Evolutionary conservation across 1,140 invertebrate species (phyloP).

Genomic region (Paracyclopina nana): DNA sequence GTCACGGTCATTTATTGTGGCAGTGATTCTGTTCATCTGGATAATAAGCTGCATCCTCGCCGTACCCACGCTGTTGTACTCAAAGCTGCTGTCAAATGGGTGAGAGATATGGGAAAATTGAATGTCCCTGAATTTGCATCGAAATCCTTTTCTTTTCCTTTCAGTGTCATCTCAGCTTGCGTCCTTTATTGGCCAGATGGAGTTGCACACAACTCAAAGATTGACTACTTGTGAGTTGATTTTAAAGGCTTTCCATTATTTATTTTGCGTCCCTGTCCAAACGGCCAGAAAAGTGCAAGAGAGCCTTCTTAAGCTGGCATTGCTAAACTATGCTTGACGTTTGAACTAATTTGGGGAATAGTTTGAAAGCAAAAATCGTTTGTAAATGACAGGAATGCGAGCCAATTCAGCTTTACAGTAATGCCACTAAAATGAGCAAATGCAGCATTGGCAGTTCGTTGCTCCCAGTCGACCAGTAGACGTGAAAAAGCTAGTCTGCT

Average conservation of each 20-base stretch:
- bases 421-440: too few species aligned
- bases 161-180: background rate
- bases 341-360: too few species aligned
- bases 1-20: background rate
- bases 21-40: background rate
- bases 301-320: background rate
- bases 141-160: conserved; percentile 1
- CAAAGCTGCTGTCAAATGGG: background rate
- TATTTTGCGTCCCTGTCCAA: background rate
- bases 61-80: background rate
- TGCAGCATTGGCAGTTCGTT: too few species aligned
- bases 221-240: conserved; percentile 40
- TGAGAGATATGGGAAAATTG: conserved; percentile 8
- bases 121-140: background rate
- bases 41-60: background rate
- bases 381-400: too few species aligned
- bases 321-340: background rate
- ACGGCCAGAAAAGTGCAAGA: background rate
- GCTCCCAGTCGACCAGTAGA: too few species aligned
- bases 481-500: too few species aligned
- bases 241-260: background rate
- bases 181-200: conserved; percentile 36
- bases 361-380: too few species aligned
- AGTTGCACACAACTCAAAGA: conserved; percentile 32
- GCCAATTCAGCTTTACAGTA: too few species aligned